Evolutionary conservation across 35 echinoderm and acorn worm species (phyloP), one percentile per base, ranked within the genome.

Genomic region (Strongylocentrotus purpuratus): DNA sequence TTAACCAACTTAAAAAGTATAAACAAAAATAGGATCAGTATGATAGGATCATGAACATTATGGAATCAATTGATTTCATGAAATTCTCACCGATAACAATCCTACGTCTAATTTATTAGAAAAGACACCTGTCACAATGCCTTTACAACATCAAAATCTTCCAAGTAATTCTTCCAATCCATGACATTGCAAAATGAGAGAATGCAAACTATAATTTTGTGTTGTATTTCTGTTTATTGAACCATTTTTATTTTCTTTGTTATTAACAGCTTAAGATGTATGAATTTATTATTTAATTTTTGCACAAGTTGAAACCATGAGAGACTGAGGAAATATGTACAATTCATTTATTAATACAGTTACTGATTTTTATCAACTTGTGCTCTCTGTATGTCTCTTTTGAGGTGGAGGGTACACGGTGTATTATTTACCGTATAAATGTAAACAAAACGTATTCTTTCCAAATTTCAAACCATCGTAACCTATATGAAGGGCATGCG

Each of bases 211-310:
- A 45, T 3, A 45, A 11, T 89, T 88, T 89, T 45, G 4, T 89
- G 33, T 33, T 45, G 17, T 89, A 11, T 46, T 89, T 89, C 33
- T 45, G 33, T 45, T 7, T 33, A 89, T 89, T 89, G 65, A 78
- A 89, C 87, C 87, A 89, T 46, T 89, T 89, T 89, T 33, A 18
- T 89, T 89, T 46, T 45, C 45, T 89, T 89, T 78, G 65, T 78
- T 78, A 78, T 78, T 8, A 78, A 78, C 65, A 4, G 65, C 61
- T 71, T 78, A 78, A 78, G 22, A 28, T 78, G 65, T 78, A 78
- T 78, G 18, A 28, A 78, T 78, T 89, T 28, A 33, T 89, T 45
- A 8, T 89, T 89, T 8, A 45, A 15, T 89, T 89, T 46, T 89
- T 32, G 87, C 33, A 31, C 87, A 89, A 89, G 45, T 89, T 89